Evolutionary conservation across 1,140 invertebrate genomes (phyloP).

Genomic region (Dreissena polymorpha): DNA sequence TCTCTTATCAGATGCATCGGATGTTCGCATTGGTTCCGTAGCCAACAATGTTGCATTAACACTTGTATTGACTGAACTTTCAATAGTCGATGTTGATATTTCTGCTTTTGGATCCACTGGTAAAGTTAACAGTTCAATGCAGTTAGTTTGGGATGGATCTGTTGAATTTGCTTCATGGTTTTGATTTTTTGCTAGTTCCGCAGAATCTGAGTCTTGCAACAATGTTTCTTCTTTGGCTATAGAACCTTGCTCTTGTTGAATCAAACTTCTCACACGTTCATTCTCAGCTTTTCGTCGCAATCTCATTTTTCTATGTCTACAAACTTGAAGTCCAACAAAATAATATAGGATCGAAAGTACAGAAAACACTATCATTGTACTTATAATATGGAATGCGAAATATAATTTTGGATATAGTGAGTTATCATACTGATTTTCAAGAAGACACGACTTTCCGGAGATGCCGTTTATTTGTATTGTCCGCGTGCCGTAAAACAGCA

Average conservation of each 20-base stretch:
- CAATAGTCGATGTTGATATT: too few species aligned
- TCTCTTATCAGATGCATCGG: neutral
- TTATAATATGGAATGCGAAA: conserved; percentile 16
- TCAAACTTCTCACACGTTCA: neutral
- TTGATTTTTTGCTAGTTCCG: conserved; percentile 17
- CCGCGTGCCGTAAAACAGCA: conserved; percentile 39
- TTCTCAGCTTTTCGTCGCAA: conserved; percentile 1
- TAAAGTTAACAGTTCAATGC: neutral
- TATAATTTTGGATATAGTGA: conserved; percentile 18
- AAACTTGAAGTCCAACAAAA: conserved; percentile 48
- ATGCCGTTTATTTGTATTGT: neutral
- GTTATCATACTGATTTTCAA: conserved; percentile 32
- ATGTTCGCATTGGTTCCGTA: neutral
- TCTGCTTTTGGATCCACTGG: neutral
- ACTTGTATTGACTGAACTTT: too few species aligned
- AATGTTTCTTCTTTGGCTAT: conserved; percentile 20
- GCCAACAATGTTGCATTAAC: too few species aligned
- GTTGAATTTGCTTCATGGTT: neutral
- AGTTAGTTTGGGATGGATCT: neutral
- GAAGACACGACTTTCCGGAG: neutral
- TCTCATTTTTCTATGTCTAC: conserved; percentile 19
- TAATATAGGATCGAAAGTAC: conserved; percentile 36
- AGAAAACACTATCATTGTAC: conserved; percentile 32
- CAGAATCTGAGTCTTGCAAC: conserved; percentile 40
- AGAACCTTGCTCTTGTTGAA: neutral